Evolutionary conservation across 2,797 vertebrate genomes (phyloP).

Genomic region (Micrastur ruficollis): DNA sequence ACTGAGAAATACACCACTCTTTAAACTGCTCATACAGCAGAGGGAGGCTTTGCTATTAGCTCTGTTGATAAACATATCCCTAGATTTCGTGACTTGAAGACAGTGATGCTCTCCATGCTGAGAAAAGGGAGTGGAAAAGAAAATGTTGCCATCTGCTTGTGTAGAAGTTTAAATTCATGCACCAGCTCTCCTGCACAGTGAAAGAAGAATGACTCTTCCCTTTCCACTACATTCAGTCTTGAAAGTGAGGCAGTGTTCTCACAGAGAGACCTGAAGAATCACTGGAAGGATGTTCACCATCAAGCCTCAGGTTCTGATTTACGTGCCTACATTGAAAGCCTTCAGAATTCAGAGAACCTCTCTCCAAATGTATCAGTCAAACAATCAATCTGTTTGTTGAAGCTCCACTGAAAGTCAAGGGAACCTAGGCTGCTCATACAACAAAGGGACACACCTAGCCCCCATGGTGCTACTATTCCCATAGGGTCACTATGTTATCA

Average conservation of each 20-base stretch:
- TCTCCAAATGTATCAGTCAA: neutral
- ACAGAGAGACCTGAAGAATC: neutral
- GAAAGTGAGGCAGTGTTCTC: neutral
- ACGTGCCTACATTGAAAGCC: neutral
- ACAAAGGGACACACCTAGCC: neutral
- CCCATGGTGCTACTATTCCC: neutral
- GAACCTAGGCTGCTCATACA: neutral
- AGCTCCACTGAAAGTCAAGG: neutral
- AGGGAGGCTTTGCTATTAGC: constrained; percentile 11
- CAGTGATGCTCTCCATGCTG: neutral
- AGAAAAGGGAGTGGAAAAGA: constrained; percentile 6
- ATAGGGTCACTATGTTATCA: neutral
- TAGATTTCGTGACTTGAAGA: constrained; percentile 3
- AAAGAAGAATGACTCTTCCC: neutral
- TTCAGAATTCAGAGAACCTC: neutral
- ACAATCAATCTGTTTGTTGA: neutral
- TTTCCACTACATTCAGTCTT: neutral
- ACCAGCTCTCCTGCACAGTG: neutral
- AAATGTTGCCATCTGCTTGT: constrained; percentile 25
- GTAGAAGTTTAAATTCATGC: constrained; percentile 3
- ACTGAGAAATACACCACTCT: neutral
- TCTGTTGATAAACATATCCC: constrained; percentile 8
- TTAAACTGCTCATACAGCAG: neutral
- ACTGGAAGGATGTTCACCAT: neutral
- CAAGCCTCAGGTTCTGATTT: neutral